These are phyloP conservation scores for Allygus modestus DNA, from an alignment of 2,888 invertebrate species.

Conservation along the genomic window DNA sequence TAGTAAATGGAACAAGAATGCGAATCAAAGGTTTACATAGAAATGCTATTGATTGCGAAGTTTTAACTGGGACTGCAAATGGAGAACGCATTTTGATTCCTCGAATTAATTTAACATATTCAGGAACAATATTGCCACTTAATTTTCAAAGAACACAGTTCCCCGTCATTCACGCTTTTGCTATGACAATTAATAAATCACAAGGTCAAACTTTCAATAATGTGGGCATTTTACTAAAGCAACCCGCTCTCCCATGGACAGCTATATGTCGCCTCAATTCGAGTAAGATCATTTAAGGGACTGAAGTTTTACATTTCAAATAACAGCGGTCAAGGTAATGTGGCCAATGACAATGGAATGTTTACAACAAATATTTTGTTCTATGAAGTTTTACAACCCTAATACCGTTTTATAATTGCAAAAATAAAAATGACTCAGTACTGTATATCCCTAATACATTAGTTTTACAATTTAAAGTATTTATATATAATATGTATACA, in stretches of 20 bases:
- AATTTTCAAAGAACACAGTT: constrained; percentile 1
- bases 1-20: constrained; percentile 46
- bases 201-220: constrained; percentile 38
- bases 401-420: not conserved
- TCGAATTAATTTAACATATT: not conserved
- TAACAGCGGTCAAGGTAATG: too few relatives aligned
- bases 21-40: not conserved
- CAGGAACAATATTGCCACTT: constrained; percentile 27
- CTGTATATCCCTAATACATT: not conserved
- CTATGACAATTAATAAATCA: constrained; percentile 19
- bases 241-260: not conserved
- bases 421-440: not conserved
- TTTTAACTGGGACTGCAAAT: not conserved
- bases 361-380: not conserved
- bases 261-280: too few relatives aligned
- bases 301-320: too few relatives aligned
- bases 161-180: not conserved
- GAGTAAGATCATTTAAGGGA: too few relatives aligned
- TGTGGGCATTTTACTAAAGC: constrained; percentile 13
- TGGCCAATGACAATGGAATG: too few relatives aligned
- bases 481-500: not conserved
- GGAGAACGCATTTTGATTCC: not conserved
- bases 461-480: not conserved
- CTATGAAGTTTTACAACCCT: too few relatives aligned
- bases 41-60: not conserved